Evolutionary conservation across 2,888 invertebrate species (phyloP).

Genomic region (Drosophila antonietae): DNA sequence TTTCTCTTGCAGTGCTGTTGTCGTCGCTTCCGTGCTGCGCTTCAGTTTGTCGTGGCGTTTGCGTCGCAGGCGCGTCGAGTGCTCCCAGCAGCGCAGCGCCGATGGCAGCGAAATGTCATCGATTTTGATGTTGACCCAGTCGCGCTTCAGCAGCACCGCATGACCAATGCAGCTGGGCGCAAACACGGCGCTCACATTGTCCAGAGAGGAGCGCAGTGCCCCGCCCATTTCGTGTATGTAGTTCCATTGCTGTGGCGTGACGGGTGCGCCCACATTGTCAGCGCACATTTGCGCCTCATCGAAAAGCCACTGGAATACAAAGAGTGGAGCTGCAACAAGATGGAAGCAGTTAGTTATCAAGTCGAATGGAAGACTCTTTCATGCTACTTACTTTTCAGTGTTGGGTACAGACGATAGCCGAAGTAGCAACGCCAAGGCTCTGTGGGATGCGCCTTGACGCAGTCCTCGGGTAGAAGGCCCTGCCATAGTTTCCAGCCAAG

Average conservation of each 20-base stretch:
- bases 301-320: constrained; percentile 97
- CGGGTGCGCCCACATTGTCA: constrained; percentile 95
- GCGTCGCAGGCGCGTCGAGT: constrained; percentile 84
- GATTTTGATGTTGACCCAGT: constrained; percentile 94
- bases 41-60: constrained; percentile 77
- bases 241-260: constrained; percentile 96
- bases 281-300: constrained; percentile 97
- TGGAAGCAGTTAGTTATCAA: constrained; percentile 39
- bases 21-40: constrained; percentile 80
- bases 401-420: constrained; percentile 94
- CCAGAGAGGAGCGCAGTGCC: constrained; percentile 91
- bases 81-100: constrained; percentile 95
- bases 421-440: constrained; percentile 97
- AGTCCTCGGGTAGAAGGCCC: constrained; percentile 91
- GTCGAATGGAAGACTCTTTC: neutral
- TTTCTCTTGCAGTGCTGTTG: constrained; percentile 43
- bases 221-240: constrained; percentile 96
- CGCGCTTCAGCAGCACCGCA: constrained; percentile 93
- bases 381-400: constrained; percentile 88
- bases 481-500: constrained; percentile 92
- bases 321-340: constrained; percentile 89
- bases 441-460: constrained; percentile 88
- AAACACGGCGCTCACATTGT: constrained; percentile 94
- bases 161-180: constrained; percentile 97
- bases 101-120: constrained; percentile 93